Evolutionary conservation across 2,888 invertebrate species (phyloP).

Genomic region (Dynastes maya): DNA sequence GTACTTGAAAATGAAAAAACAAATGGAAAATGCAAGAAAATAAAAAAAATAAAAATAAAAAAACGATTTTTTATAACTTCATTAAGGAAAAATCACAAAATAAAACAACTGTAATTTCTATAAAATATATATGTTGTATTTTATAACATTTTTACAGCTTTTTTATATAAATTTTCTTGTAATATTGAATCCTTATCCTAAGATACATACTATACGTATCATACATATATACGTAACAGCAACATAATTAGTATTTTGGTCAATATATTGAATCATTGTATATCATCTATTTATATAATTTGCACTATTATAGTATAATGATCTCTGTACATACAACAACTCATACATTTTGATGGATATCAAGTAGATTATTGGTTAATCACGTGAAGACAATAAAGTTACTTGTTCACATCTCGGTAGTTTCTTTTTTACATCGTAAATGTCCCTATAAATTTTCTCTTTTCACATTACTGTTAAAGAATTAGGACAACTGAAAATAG

Average conservation of each 20-base stretch:
- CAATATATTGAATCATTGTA: slow-evolving; percentile 47
- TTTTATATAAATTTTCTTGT: slow-evolving; percentile 31
- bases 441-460: not conserved
- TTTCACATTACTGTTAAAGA: slow-evolving; percentile 1
- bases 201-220: not conserved
- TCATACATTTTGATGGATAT: slow-evolving; percentile 7
- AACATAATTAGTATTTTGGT: slow-evolving; percentile 30
- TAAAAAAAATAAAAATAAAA: too few species aligned
- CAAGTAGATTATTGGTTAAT: not conserved
- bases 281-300: slow-evolving; percentile 19
- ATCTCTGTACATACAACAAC: slow-evolving; percentile 25
- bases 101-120: slow-evolving; percentile 9
- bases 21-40: too few species aligned
- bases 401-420: not conserved
- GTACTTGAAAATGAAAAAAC: too few species aligned
- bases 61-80: too few species aligned
- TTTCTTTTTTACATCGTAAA: slow-evolving; percentile 1
- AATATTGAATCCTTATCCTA: slow-evolving; percentile 23
- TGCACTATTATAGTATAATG: not conserved
- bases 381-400: slow-evolving; percentile 19
- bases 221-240: slow-evolving; percentile 23
- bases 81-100: not conserved
- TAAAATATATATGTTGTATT: slow-evolving; percentile 44
- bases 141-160: slow-evolving; percentile 27
- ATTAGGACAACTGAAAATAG: slow-evolving; percentile 39